Percentiles rank a stretch among this genome's conserved stretches.
Conservation (phyloP, 2,888 invertebrate species). For the Lasioglossum oenotherae region DNA sequence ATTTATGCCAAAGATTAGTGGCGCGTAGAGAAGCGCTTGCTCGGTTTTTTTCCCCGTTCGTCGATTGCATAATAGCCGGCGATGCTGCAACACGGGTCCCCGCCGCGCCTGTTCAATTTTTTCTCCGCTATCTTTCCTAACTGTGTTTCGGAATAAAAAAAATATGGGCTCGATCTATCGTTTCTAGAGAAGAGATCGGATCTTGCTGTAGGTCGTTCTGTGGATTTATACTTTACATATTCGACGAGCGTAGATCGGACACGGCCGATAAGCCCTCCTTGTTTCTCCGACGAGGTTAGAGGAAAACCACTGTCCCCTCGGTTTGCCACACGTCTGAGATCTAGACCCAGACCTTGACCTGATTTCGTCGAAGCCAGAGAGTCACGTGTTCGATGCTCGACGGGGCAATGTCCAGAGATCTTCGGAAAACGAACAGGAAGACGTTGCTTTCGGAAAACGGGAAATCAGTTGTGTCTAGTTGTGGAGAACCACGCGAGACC, state of each 20-base stretch:
- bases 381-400: background rate
- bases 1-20: constrained; percentile 34
- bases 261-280: background rate
- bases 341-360: background rate
- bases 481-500: background rate
- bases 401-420: background rate
- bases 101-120: background rate
- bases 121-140: background rate
- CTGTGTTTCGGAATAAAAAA: background rate
- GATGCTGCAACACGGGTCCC: background rate
- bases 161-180: background rate
- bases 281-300: background rate
- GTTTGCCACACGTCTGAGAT: background rate
- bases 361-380: background rate
- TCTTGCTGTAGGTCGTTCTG: background rate
- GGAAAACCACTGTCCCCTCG: background rate
- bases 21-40: constrained; percentile 1
- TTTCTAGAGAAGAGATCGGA: background rate
- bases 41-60: background rate
- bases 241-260: background rate
- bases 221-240: background rate
- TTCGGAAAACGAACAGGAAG: background rate
- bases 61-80: constrained; percentile 12
- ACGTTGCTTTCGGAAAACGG: background rate
- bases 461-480: background rate